phyloP scores from a whole-genome alignment of 2,797 vertebrate species.

The Arctocebus calabarensis region DNA sequence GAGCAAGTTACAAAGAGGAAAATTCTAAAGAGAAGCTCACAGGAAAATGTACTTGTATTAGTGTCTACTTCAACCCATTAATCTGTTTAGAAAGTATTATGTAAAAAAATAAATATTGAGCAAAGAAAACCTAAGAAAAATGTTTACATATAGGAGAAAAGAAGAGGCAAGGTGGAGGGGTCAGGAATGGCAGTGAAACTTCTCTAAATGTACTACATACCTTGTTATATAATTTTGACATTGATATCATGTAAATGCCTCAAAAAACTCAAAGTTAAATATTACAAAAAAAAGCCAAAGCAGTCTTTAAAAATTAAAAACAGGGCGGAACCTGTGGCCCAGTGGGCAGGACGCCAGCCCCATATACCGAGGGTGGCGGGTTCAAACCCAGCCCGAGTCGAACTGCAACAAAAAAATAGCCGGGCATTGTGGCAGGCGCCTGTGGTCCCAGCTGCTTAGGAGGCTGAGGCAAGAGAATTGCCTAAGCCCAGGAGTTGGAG shows the following conservation, averaged over 20 bases:
- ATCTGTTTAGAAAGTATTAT: not conserved
- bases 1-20: not conserved
- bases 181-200: not conserved
- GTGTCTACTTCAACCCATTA: not conserved
- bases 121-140: not conserved
- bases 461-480: too few relatives aligned
- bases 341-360: too few relatives aligned
- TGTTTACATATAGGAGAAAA: not conserved
- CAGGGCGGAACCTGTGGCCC: not conserved
- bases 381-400: too few relatives aligned
- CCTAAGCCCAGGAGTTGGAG: too few relatives aligned
- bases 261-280: not conserved
- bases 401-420: too few relatives aligned
- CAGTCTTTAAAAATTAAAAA: constrained; percentile 33
- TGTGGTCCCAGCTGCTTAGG: too few relatives aligned
- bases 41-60: constrained; percentile 3
- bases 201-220: not conserved
- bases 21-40: constrained; percentile 9
- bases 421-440: too few relatives aligned
- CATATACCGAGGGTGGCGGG: too few relatives aligned
- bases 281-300: not conserved
- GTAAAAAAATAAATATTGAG: not conserved
- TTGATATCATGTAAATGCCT: not conserved
- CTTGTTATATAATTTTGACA: constrained; percentile 4
- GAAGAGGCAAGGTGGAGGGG: not conserved